These are phyloP conservation scores for Psammodynastes pulverulentus DNA, from an alignment of 2,113 vertebrate species.

Conservation along the genomic window DNA sequence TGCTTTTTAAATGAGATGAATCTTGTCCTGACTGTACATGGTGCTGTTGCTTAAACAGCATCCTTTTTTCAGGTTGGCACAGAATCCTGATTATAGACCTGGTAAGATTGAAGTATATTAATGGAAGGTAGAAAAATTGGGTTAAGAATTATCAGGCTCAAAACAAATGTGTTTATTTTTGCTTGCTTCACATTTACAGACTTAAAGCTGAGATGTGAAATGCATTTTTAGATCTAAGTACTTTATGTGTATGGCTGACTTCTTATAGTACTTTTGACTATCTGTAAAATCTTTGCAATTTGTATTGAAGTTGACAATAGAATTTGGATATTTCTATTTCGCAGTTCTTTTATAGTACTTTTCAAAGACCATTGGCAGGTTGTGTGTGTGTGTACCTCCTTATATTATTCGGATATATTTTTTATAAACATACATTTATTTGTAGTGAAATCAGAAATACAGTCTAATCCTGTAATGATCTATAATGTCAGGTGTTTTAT, in stretches of 20 bases:
- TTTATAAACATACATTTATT: neutral
- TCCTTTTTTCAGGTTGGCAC: neutral
- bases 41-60: neutral
- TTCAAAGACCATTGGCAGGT: neutral
- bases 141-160: neutral
- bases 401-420: neutral
- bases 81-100: neutral
- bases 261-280: constrained; percentile 48
- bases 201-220: constrained; percentile 43
- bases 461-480: neutral
- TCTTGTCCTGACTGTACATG: neutral
- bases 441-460: neutral
- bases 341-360: constrained; percentile 8
- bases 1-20: neutral
- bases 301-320: constrained; percentile 20
- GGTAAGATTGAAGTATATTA: neutral
- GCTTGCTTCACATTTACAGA: neutral
- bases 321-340: constrained; percentile 11
- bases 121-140: neutral
- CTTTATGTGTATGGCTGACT: constrained; percentile 40
- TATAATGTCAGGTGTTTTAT: neutral
- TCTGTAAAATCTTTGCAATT: constrained; percentile 47
- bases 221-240: constrained; percentile 50
- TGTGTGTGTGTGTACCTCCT: neutral
- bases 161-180: constrained; percentile 32